These are phyloP conservation scores for Podilymbus podiceps DNA, from an alignment of 2,113 vertebrate species.

Conservation along the genomic window DNA sequence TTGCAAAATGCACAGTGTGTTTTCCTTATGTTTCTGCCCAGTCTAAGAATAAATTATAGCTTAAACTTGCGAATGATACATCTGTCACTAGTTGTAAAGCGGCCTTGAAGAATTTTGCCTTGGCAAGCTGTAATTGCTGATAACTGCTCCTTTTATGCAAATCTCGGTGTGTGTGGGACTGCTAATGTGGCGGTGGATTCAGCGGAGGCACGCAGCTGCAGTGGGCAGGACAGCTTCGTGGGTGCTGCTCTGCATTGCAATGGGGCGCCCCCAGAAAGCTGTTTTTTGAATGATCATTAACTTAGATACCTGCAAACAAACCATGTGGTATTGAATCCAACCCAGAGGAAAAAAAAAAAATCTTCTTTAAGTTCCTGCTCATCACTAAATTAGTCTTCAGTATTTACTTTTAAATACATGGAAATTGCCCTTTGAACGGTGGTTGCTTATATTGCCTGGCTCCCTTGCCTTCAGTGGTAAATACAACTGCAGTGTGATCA, in stretches of 20 bases:
- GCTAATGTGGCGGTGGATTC: constrained; percentile 1
- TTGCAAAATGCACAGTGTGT: constrained; percentile 6
- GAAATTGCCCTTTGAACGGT: neutral
- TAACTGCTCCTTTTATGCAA: constrained; percentile 66
- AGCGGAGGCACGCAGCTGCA: constrained; percentile 4
- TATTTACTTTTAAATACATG: neutral
- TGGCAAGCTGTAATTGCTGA: constrained; percentile 51
- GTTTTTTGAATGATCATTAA: neutral
- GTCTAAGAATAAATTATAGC: constrained; percentile 37
- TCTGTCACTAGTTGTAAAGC: constrained; percentile 41
- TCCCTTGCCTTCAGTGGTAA: neutral
- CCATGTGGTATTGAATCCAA: neutral
- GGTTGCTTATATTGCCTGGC: neutral
- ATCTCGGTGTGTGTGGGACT: neutral
- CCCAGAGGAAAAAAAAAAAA: neutral
- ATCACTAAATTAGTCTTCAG: neutral
- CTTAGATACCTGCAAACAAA: neutral
- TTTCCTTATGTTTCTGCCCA: constrained; percentile 17
- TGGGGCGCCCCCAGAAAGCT: neutral
- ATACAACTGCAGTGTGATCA: neutral
- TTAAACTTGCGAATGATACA: constrained; percentile 36
- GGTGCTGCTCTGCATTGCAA: neutral
- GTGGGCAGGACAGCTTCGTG: neutral
- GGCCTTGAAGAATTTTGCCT: constrained; percentile 51
- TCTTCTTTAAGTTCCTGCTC: neutral